Base-by-base conservation (phyloP, 2,113 vertebrate species). In the Pica pica region DNA sequence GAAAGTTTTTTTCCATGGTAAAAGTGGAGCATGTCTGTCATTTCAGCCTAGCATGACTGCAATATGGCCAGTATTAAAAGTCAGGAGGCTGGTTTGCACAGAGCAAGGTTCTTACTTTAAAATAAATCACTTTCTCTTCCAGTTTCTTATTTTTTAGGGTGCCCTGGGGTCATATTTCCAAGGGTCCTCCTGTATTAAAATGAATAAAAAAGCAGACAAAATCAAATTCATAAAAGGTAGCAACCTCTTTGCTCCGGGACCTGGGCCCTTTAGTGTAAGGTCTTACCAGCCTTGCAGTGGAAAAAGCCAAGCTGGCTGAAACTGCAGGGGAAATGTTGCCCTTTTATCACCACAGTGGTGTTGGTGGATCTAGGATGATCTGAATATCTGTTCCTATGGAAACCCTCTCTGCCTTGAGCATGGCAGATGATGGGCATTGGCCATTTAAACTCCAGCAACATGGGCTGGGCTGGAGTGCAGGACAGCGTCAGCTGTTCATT, bases 11-110 rank as follows among this genome's bases (percentile, higher is more conserved):
- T 83, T 79, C 52, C 7, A 0, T 74, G 60, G 55, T 91, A 47
- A 53, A 95, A 92, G 70, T 44, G n/a, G 65, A 92, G 80, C 55
- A 47, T 52, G 30, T 83, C 89, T 89, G 59, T 83, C 68, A 74
- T 90, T 93, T 68, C 90, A 94, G 69, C 16, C 10, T 30, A 69
- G 50, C 28, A 37, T 37, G 74, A 60, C 65, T 85, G 82, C 79
- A 77, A 47, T 49, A 44, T 41, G 68, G 83, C 80, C 80, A 91
- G 47, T 73, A 52, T 89, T 90, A 83, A 27, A 91, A 93, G 71
- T 64, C 42, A 74, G 47, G 23, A 87, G 42, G 39, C 22, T 78
- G 22, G 1, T 92, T 84, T 84, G 42, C 61, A 73, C 8, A 82
- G 41, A 64, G 35, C 70, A 67, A 65, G 6, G 30, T 52, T 67